Conservation (phyloP, 2,888 invertebrate species). For the Cantharis rustica region DNA sequence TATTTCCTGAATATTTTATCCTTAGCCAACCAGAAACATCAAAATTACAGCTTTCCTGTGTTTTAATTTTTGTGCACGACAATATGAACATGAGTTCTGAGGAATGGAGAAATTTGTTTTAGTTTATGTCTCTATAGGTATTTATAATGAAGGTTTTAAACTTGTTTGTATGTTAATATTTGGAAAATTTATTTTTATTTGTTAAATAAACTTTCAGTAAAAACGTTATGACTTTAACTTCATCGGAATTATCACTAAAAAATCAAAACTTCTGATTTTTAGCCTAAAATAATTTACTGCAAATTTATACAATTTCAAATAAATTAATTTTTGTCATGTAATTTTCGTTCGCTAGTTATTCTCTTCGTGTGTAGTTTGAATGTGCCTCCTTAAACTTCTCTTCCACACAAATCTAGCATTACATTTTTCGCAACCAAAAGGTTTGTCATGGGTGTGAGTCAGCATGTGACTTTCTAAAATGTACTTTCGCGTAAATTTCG, state of each 20-base stretch:
- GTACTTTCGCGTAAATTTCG: neutral
- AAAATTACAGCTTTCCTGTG: conserved; percentile 60
- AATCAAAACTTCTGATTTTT: neutral
- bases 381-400: neutral
- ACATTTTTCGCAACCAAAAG: neutral
- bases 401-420: neutral
- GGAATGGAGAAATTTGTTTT: neutral
- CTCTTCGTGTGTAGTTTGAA: neutral
- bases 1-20: conserved; percentile 60
- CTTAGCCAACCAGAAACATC: conserved; percentile 60
- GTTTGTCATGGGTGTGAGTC: neutral
- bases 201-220: neutral
- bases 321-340: neutral
- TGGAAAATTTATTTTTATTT: neutral
- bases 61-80: conserved; percentile 8
- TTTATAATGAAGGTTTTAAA: neutral
- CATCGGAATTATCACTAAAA: neutral
- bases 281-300: neutral
- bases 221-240: neutral
- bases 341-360: neutral
- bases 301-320: neutral
- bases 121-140: neutral
- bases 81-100: neutral
- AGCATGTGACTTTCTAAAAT: neutral
- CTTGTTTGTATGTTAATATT: neutral